Evolutionary conservation across 2,888 invertebrate genomes (phyloP), one percentile per base, ranked within the genome.

Genomic region (Malacosoma neustria): DNA sequence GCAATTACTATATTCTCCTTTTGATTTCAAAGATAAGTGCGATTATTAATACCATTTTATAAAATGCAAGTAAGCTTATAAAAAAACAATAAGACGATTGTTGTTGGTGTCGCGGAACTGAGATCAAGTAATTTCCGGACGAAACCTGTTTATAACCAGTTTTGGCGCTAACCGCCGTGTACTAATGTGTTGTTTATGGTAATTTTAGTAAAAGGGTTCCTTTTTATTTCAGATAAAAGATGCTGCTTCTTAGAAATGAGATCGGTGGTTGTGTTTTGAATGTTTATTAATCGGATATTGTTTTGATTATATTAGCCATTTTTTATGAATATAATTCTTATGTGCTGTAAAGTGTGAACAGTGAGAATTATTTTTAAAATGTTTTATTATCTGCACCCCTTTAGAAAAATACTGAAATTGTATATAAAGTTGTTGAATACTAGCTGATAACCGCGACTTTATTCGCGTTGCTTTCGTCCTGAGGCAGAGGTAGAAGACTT

Each of bases 101-200:
- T 22, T 9, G 22, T 7, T 22, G 22, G 22, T 22, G 22, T 22
- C 22, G 22, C 22, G 22, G 22, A 22, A 22, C 22, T 22, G 9
- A 22, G 22, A 22, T 9, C 43, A 38, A 37, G 42, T 49, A 59
- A 68, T 74, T 73, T 81, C 81, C 80, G 72, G 70, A 61, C 48
- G 40, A 40, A 77, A 80, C 81, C 63, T 66, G 81, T 74, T 61
- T 45, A 11, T 22, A 57, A 72, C 77, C 63, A 68, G 77, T 79
- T 66, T 52, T 39, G 43, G 45, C 53, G 43, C 40, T 49, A 68
- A 68, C 72, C 69, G 74, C 69, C 66, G 59, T 49, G 52, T 52
- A 50, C 70, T 81, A 79, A 81, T 80, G 75, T 64, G 61, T 73
- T 85, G 84, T 84, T 84, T 82, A 85, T 84, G 84, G 82, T 84